A percentile compares a stretch with the other conserved stretches of the same genome.
phyloP scores from a whole-genome alignment of 2,113 vertebrate genomes.

The Cygnus buccinator region DNA sequence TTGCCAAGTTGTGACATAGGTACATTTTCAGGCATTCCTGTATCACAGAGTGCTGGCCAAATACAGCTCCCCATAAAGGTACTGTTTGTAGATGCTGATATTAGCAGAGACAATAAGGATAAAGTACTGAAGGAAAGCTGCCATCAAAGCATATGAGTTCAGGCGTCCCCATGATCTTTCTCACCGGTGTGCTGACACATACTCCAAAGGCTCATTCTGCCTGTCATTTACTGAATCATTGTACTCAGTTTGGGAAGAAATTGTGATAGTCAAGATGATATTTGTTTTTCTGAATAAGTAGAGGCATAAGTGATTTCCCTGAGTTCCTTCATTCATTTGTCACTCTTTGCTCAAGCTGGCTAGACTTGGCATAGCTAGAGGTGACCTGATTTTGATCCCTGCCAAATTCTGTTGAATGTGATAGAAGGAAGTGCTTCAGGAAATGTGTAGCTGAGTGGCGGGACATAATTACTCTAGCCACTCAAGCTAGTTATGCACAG shows the following conservation, averaged over 20 bases:
- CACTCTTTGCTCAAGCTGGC: not conserved
- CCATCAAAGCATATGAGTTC: not conserved
- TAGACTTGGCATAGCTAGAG: not conserved
- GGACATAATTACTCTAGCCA: not conserved
- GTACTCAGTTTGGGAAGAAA: not conserved
- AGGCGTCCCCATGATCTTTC: not conserved
- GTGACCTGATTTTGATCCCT: conserved; percentile 23
- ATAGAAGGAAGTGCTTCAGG: not conserved
- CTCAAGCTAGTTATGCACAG: not conserved
- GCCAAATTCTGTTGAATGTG: not conserved
- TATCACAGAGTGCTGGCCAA: not conserved
- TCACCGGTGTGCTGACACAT: accelerated
- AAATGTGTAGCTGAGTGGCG: not conserved
- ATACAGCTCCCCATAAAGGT: not conserved
- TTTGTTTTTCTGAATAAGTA: not conserved
- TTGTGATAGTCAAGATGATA: not conserved
- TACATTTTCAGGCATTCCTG: not conserved
- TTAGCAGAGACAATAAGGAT: not conserved
- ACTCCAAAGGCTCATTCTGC: not conserved
- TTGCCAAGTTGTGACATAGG: not conserved
- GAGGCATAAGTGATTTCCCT: not conserved
- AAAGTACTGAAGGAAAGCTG: not conserved
- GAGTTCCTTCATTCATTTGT: not conserved
- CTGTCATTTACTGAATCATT: conserved; percentile 16
- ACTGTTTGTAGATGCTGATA: not conserved